Evolutionary conservation across 2,113 vertebrate species (phyloP), one percentile per base, ranked within the genome.

Genomic region (Triplophysa rosa): DNA sequence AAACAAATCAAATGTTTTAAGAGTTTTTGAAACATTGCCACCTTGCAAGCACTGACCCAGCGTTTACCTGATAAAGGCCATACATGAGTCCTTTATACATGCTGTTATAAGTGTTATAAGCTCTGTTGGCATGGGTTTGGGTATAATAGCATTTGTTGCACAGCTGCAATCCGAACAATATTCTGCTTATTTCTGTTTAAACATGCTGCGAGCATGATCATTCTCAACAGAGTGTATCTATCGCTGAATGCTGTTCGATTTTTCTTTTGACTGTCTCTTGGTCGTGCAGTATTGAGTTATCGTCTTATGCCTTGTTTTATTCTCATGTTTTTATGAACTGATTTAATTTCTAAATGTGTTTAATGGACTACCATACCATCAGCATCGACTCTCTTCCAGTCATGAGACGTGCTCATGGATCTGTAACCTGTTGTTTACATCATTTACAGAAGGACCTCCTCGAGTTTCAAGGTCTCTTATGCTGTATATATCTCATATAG

Each of bases 401-500:
- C 33, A 54, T 23, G 23, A 21, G 65, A 72, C 16, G 56, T 49
- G 17, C 26, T n/a, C 29, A 40, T 54, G 59, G 56, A 54, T 71
- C 11, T 78, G 77, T 59, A 45, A 67, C 58, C 19, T 63, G 14
- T 69, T 47, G 59, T 76, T 75, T 49, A 73, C n/a, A 70, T 80
- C 21, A 33, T 54, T 54, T 17, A 59, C 56, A 19, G 42, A 67
- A 17, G 47, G 56, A 33, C 37, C 69, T 74, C 69, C 58, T 70
- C 16, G 33, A 42, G 21, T 76, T 56, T 59, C 63, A 42, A 75
- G 45, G 70, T 77, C 66, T 29, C 62, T 77, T 80, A 80, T 83
- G 65, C 66, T 85, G 84, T 85, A 79, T 58, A 85, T 85, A 85
- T 78, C 67, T 78, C 65, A 83, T 85, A 24, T 83, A 83, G 56